Evolutionary conservation across 2,113 vertebrate genomes (phyloP).

Genomic region (Suricata suricatta): DNA sequence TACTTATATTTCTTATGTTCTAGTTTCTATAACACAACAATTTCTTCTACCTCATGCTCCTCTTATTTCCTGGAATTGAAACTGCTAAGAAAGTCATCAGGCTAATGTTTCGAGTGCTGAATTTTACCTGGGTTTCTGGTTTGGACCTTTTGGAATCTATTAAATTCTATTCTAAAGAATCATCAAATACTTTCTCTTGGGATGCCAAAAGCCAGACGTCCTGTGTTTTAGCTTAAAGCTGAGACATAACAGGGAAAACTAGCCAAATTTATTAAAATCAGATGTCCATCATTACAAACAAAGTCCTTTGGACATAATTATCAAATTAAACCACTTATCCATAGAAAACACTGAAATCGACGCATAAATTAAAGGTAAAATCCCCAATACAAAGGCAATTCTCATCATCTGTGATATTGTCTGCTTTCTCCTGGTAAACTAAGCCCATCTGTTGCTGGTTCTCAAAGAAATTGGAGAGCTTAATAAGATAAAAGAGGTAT

Average conservation of each 20-base stretch:
- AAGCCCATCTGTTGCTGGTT: background rate
- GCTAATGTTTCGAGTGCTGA: background rate
- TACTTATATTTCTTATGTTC: conserved; percentile 21
- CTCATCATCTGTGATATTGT: background rate
- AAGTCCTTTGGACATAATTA: background rate
- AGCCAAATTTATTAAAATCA: conserved; percentile 15
- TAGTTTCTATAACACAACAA: rapidly evolving
- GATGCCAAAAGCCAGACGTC: background rate
- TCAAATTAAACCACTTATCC: conserved; percentile 1
- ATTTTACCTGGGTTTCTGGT: background rate
- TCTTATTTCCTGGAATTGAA: conserved; percentile 7
- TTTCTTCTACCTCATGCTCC: conserved; percentile 19
- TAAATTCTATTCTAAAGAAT: background rate
- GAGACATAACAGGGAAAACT: background rate
- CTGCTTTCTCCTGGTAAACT: background rate
- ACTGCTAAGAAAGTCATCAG: background rate
- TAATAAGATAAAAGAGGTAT: background rate
- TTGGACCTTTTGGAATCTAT: background rate
- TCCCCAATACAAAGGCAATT: background rate
- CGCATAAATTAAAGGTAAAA: background rate
- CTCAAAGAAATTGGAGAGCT: background rate
- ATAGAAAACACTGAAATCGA: conserved; percentile 9
- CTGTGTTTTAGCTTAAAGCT: background rate
- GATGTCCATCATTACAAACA: conserved; percentile 10
- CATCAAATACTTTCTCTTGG: background rate